Base-by-base conservation (phyloP, 2,113 vertebrate species). In the Ifrita kowaldi region DNA sequence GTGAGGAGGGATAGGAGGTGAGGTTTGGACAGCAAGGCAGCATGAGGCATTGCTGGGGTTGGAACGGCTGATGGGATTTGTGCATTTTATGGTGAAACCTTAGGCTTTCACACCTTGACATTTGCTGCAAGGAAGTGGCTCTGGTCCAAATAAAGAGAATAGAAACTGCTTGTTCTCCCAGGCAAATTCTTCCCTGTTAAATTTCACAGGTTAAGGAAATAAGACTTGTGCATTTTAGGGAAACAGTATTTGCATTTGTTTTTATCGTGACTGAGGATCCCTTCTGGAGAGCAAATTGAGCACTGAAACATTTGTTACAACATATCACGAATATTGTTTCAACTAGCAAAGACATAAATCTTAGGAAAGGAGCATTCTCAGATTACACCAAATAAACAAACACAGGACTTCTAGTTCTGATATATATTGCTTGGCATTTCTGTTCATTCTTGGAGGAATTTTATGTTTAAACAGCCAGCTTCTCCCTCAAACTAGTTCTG, bases 211-310 rank as follows among this genome's bases (percentile, higher is more conserved):
- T 71, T 82, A 85, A 89, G 55, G 69, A 90, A 93, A 91, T 44
- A 92, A 85, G 46, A 16, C 5, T 52, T 68, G 57, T 63, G 49
- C 27, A n/a, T 91, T 94, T 94, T 52, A 65, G 57, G 41, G 35
- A 64, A 90, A 52, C 14, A 5, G 6, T 63, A 15, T 65, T 86
- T 19, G 5, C 50, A 52, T 90, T 83, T 93, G 42, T 9, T 90
- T 96, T 96, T 75, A 63, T 59, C 44, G 42, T 89, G 68, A 94
- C 63, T 62, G 79, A 94, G 27, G 20, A 44, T 82, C 65, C 56
- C 26, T 93, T 87, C 74, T 93, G 82, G 59, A 78, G 24, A 75
- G 37, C 20, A 96, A 97, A 96, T 71, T 62, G 86, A 89, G 89
- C 85, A 94, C 37, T 80, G 76, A 84, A 93, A 81, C 57, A 76